A percentile compares a stretch with the other conserved stretches of the same genome.
phyloP scores from a whole-genome alignment of 1,140 invertebrate species.

The Camponotus floridanus region DNA sequence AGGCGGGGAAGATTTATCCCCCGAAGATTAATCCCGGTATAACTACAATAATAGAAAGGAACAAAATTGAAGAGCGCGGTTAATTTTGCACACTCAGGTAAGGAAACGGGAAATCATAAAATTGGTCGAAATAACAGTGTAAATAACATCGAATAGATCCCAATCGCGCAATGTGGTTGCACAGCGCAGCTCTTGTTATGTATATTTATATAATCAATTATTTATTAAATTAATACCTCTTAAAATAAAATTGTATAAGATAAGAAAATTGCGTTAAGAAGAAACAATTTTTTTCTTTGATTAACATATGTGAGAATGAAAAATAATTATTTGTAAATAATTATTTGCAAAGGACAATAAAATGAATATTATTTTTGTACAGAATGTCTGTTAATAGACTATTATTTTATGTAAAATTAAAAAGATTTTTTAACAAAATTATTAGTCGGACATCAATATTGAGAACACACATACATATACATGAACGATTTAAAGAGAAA shows the following conservation, averaged over 20 bases:
- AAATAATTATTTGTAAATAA: background rate
- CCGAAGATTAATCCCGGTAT: background rate
- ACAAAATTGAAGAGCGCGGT: background rate
- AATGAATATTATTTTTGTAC: slow-evolving; percentile 3
- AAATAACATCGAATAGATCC: slow-evolving; percentile 14
- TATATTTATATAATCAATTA: slow-evolving; percentile 15
- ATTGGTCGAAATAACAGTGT: background rate
- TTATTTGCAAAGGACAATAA: background rate
- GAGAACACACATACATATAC: background rate
- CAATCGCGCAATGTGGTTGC: background rate
- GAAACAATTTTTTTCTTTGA: background rate
- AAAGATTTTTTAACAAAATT: background rate
- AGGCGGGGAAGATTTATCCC: background rate
- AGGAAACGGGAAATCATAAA: background rate
- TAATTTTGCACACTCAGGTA: slow-evolving; percentile 1
- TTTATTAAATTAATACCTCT: slow-evolving; percentile 20
- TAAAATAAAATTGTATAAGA: background rate
- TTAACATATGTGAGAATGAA: background rate
- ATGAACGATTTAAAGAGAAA: background rate
- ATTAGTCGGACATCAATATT: background rate
- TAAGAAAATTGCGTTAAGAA: background rate
- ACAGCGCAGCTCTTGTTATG: background rate
- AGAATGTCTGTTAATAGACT: background rate
- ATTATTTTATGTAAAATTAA: background rate
- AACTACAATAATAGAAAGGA: background rate